Evolutionary conservation across 1,140 invertebrate species (phyloP).

Genomic region (Procambarus clarkii): DNA sequence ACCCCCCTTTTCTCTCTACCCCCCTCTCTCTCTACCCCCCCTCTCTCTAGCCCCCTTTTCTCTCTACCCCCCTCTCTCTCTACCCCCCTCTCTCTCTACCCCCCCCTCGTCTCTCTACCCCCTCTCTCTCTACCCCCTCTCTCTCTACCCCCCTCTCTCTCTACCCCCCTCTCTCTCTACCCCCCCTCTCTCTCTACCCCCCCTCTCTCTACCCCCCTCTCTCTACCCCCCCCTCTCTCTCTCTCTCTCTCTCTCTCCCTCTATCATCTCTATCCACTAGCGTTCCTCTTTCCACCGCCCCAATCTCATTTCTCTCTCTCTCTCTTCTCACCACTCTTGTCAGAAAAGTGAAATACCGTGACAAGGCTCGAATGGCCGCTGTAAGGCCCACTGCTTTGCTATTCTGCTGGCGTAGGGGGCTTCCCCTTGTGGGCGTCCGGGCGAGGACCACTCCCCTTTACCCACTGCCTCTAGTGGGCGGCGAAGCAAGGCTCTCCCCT

Average conservation of each 20-base stretch:
- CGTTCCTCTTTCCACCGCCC: not conserved
- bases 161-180: not conserved
- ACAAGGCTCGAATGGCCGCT: not conserved
- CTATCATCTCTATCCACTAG: not conserved
- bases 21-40: not conserved
- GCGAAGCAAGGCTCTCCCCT: too few relatives aligned
- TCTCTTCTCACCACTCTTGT: slow-evolving; percentile 1
- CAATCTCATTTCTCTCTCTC: slow-evolving; percentile 11
- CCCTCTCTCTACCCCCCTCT: not conserved
- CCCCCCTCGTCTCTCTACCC: not conserved
- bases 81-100: not conserved
- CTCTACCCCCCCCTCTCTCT: not conserved
- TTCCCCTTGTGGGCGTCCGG: too few relatives aligned
- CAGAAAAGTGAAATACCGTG: slow-evolving; percentile 20
- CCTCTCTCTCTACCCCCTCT: not conserved
- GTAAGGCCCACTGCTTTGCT: slow-evolving; percentile 10
- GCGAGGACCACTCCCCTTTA: too few relatives aligned
- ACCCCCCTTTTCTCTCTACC: not conserved
- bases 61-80: not conserved
- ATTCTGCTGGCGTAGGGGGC: not conserved
- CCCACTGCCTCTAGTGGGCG: too few relatives aligned
- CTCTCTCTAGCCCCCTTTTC: not conserved
- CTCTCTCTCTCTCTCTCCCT: not conserved
- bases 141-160: not conserved
- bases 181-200: not conserved